Conservation (phyloP, 2,888 invertebrate genomes). For the Strigamia crassipes region DNA sequence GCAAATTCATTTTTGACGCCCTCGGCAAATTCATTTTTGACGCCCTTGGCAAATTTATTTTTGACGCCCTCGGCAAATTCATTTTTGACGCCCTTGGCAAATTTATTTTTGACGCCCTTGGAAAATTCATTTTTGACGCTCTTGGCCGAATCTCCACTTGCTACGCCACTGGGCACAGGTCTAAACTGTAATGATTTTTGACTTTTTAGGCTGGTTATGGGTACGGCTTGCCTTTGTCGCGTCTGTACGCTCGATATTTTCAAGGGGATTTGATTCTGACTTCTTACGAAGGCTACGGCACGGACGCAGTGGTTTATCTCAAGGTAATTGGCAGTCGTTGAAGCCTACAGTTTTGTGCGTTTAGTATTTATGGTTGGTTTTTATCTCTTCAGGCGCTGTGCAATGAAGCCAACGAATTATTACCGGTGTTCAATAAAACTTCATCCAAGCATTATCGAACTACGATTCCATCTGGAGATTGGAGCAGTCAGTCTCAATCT, state of each 20-base stretch:
- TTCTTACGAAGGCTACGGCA: slow-evolving; percentile 96
- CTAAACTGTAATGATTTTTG: too few species aligned
- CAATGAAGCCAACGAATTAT: slow-evolving; percentile 93
- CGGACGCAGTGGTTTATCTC: slow-evolving; percentile 93
- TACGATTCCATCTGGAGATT: slow-evolving; percentile 81
- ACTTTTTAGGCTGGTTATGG: slow-evolving; percentile 68
- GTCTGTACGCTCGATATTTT: slow-evolving; percentile 96
- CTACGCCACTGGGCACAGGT: too few species aligned
- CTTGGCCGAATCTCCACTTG: too few species aligned
- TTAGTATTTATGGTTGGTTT: not conserved
- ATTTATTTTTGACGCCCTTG: too few species aligned
- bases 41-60: too few species aligned
- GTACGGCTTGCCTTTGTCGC: slow-evolving; percentile 93
- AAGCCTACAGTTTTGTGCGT: not conserved
- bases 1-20: too few species aligned
- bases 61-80: too few species aligned
- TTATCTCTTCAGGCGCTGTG: slow-evolving; percentile 75
- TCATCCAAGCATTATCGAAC: slow-evolving; percentile 87
- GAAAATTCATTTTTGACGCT: too few species aligned
- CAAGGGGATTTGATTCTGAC: slow-evolving; percentile 92
- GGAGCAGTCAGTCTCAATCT: slow-evolving; percentile 63
- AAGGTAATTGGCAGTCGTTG: slow-evolving; percentile 69
- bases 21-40: too few species aligned
- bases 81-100: too few species aligned
- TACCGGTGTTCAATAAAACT: slow-evolving; percentile 97